Evolutionary conservation across 2,888 invertebrate species (phyloP), one percentile per base, ranked within the genome.

Genomic region (Xanthia icteritia): DNA sequence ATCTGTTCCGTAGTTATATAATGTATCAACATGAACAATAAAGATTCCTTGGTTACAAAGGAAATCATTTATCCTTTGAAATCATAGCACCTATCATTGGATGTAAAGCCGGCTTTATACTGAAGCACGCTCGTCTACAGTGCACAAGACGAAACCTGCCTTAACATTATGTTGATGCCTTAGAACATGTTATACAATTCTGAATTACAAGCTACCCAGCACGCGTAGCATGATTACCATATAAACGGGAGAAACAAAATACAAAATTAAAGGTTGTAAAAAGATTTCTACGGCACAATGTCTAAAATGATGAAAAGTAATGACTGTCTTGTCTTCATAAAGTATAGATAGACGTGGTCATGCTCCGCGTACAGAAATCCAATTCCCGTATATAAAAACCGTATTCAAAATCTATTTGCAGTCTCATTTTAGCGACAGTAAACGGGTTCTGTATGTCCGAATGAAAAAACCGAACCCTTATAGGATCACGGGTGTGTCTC

Each of bases 31-130:
- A 54, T 42, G 68, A 51, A 68, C n/a, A 56, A 13, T 45, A 20
- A 48, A 11, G 27, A n/a, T 51, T 48, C 13, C 45, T 31, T 48
- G 31, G n/a, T 45, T 9, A 42, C 15, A 42, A 51, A 48, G 11
- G 8, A 79, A 79, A 56, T 39, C 4, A n/a, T 78, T 39, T 17
- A 23, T 73, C 36, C 51, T 39, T 66, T n/a, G 48, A 48, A 67
- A 74, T n/a, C n/a, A n/a, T n/a, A n/a, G n/a, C n/a, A n/a, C n/a
- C n/a, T n/a, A n/a, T n/a, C n/a, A n/a, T n/a, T 31, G 15, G 42
- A 27, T 73, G 23, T 54, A 45, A 23, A 36, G 58, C 42, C 58
- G 23, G 27, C 42, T 65, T 72, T 60, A 36, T 36, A 36, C 42
- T 51, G 27, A 5, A 65, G 45, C 45, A 36, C 17, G n/a, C 17